Evolutionary conservation across 2,888 invertebrate species (phyloP).

Genomic region (Nomada lathburiana): DNA sequence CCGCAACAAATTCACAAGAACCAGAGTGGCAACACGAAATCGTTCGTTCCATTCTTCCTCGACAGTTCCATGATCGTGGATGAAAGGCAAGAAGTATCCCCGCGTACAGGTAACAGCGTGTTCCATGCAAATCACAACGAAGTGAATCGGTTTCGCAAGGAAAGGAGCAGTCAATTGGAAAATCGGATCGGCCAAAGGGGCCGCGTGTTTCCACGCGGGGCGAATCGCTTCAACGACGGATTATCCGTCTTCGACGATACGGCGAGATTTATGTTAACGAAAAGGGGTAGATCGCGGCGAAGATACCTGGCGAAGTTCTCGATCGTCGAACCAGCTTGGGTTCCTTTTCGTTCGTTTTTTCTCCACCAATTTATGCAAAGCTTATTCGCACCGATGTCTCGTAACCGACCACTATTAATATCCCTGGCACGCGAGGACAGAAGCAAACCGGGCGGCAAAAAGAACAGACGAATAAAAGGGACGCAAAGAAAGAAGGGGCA

Average conservation of each 20-base stretch:
- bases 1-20: not conserved
- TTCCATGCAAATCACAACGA: not conserved
- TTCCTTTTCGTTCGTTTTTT: conserved; percentile 16
- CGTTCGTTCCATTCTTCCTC: not conserved
- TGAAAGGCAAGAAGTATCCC: not conserved
- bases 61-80: not conserved
- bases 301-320: conserved; percentile 19
- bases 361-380: conserved; percentile 55
- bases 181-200: conserved; percentile 35
- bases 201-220: not conserved
- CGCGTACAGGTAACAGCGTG: not conserved
- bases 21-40: not conserved
- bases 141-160: conserved; percentile 7
- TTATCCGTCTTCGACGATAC: conserved; percentile 31
- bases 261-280: conserved; percentile 14
- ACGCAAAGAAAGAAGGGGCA: not conserved
- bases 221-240: not conserved
- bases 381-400: conserved; percentile 57
- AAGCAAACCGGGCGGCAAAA: conserved; percentile 32
- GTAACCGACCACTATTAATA: conserved; percentile 68
- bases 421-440: conserved; percentile 57
- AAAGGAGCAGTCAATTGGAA: conserved; percentile 17
- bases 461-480: conserved; percentile 1
- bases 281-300: conserved; percentile 25
- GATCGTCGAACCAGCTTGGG: conserved; percentile 9